Evolutionary conservation across 2,888 invertebrate species (phyloP).

Genomic region (Catocala sponsa): DNA sequence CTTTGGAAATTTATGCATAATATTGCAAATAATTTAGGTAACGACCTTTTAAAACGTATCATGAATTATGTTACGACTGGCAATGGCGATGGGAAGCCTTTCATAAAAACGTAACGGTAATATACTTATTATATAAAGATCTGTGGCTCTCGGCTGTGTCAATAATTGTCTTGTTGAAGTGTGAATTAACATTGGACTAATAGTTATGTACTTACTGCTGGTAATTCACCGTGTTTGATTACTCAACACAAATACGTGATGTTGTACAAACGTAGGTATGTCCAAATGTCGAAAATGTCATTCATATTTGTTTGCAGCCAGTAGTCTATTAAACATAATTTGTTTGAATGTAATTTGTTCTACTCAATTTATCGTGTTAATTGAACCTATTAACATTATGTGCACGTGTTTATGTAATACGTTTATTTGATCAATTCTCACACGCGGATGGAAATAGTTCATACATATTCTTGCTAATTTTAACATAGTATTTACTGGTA

Average conservation of each 20-base stretch:
- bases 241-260: slow-evolving; percentile 25
- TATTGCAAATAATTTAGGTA: slow-evolving; percentile 36
- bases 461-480: too few species aligned
- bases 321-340: slow-evolving; percentile 12
- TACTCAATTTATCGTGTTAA: slow-evolving; percentile 11
- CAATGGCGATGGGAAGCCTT: slow-evolving; percentile 31
- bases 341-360: slow-evolving; percentile 4
- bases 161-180: slow-evolving; percentile 26
- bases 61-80: slow-evolving; percentile 40
- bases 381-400: slow-evolving; percentile 11
- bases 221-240: slow-evolving; percentile 33
- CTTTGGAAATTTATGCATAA: slow-evolving; percentile 23
- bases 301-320: slow-evolving; percentile 8
- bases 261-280: slow-evolving; percentile 22
- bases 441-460: too few species aligned
- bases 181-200: slow-evolving; percentile 32
- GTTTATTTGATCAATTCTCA: background rate
- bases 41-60: slow-evolving; percentile 36
- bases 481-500: too few species aligned
- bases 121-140: slow-evolving; percentile 23
- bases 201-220: slow-evolving; percentile 17
- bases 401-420: background rate
- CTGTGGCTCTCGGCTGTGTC: slow-evolving; percentile 4
- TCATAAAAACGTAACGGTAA: slow-evolving; percentile 46
- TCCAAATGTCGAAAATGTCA: slow-evolving; percentile 15